Evolutionary conservation across 1,140 invertebrate genomes (phyloP), one percentile per base, ranked within the genome.

Genomic region (Solenopsis invicta): DNA sequence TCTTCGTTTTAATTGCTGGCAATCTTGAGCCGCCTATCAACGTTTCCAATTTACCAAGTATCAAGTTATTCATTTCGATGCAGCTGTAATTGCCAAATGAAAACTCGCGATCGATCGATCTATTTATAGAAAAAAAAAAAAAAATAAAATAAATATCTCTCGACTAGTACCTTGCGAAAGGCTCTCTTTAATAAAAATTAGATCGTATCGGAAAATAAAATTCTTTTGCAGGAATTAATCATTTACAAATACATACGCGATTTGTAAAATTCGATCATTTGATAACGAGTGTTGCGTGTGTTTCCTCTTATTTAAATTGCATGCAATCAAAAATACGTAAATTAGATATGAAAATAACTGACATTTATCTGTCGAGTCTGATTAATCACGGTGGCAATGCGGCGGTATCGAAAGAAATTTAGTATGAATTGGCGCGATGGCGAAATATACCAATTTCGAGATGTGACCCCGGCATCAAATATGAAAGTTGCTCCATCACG

Each of bases 1-100:
- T 67, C 8, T 50, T 61, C 69, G 13, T 48, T 59, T 84, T 84
- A 84, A 84, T 84, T 84, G 16, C 54, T 41, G 16, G 24, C 80
- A 48, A 37, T 74, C 24, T 54, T 62, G 67, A 50, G 54, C 5
- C 29, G 3, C 8, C 54, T 54, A 80, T 64, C 48, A 29, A 4
- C 48, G 29, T 59, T 81, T 64, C 24, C 62, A 34, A 69, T 59
- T 56, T 45, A 41, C 50, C n/a, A 69, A 56, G 16, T 45, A 56
- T 45, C 52, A 24, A 24, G 77, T 69, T 81, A 59, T 81, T 81
- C 21, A 29, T 71, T 59, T 5, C 21, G 37, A 13, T n/a, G 50
- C 37, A 71, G 37, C 12, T 69, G 13, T 56, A 56, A 74, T 29
- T 48, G 21, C 34, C 52, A 24, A 21, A 21, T 59, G 1, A 18